These are phyloP conservation scores for Notothenia rossii DNA, from an alignment of 2,113 vertebrate genomes.

Conservation along the genomic window DNA sequence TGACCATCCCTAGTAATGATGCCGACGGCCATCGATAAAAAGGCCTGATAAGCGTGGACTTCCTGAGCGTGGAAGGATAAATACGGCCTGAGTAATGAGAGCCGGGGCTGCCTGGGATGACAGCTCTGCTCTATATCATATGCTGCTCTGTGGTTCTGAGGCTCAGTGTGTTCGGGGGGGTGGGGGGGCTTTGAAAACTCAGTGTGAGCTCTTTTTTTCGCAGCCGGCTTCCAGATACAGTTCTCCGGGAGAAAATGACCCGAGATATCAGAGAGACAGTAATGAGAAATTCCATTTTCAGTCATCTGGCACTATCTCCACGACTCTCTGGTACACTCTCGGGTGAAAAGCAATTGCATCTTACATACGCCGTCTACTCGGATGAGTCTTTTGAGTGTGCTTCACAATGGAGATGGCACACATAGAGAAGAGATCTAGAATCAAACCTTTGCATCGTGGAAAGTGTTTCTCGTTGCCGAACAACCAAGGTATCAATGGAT, in stretches of 20 bases:
- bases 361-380: slow-evolving; percentile 2
- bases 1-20: slow-evolving; percentile 81
- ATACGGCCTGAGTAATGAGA: slow-evolving; percentile 80
- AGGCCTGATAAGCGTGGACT: slow-evolving; percentile 83
- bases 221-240: slow-evolving; percentile 40
- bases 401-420: not conserved
- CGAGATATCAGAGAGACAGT: slow-evolving; percentile 46
- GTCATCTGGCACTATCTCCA: slow-evolving; percentile 25
- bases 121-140: slow-evolving; percentile 80
- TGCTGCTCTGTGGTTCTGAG: slow-evolving; percentile 55
- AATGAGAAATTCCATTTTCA: slow-evolving; percentile 63
- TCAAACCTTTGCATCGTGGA: not conserved
- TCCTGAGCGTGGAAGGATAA: slow-evolving; percentile 79
- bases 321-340: slow-evolving; percentile 8
- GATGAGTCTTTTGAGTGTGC: slow-evolving; percentile 1
- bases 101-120: slow-evolving; percentile 65
- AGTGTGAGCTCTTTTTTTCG: slow-evolving; percentile 23
- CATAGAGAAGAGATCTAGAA: slow-evolving; percentile 4
- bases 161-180: not conserved
- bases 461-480: not conserved
- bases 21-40: slow-evolving; percentile 82
- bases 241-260: slow-evolving; percentile 54
- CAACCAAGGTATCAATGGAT: not conserved
- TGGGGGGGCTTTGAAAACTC: slow-evolving; percentile 46
- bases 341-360: slow-evolving; percentile 36